Evolutionary conservation across 2,797 vertebrate species (phyloP).

Genomic region (Tokudaia tokunoshimensis): DNA sequence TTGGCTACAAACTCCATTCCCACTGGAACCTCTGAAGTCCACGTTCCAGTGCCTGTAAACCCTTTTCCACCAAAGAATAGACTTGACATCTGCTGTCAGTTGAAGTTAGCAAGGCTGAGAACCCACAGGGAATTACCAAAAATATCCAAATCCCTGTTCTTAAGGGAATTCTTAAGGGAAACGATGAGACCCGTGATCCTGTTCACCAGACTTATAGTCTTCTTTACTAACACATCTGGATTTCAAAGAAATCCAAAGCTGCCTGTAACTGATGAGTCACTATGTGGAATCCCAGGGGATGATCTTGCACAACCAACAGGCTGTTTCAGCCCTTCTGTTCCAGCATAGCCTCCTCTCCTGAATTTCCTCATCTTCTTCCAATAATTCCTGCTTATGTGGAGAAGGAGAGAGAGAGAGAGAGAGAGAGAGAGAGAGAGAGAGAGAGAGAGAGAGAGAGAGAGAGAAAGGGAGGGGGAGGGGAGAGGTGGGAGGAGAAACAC

Average conservation of each 20-base stretch:
- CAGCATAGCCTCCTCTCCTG: background rate
- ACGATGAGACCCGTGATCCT: background rate
- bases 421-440: background rate
- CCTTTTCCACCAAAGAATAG: background rate
- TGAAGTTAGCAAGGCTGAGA: background rate
- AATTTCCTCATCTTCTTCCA: background rate
- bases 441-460: background rate
- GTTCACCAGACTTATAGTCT: background rate
- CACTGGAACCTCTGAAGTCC: background rate
- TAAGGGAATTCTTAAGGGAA: conserved; percentile 21
- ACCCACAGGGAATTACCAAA: background rate
- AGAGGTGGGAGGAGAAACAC: no score
- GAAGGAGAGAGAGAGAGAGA: background rate
- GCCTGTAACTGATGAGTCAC: background rate
- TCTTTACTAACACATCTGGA: conserved; percentile 20
- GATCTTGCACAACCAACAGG: background rate
- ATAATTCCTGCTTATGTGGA: background rate
- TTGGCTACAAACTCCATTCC: background rate
- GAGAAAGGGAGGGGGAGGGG: accelerated
- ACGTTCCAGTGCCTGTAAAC: background rate
- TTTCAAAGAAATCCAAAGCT: conserved; percentile 56
- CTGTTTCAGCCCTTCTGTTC: background rate
- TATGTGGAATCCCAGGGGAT: background rate
- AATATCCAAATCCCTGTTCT: background rate
- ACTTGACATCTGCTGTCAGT: background rate